These are phyloP conservation scores for Ennomos erosarius DNA, from an alignment of 2,888 invertebrate species.

Conservation along the genomic window DNA sequence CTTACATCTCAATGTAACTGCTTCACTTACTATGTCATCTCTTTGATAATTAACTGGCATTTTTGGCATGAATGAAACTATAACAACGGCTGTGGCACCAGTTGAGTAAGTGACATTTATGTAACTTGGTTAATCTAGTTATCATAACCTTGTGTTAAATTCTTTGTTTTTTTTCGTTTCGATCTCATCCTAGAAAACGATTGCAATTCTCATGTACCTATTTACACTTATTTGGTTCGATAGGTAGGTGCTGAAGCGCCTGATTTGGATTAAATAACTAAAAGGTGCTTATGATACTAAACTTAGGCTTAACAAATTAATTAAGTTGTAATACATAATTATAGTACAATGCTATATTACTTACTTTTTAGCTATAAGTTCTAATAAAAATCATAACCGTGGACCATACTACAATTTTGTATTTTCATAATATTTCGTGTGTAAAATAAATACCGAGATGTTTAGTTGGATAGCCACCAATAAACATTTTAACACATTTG, in stretches of 20 bases:
- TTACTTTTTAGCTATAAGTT: too few relatives aligned
- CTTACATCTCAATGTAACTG: slow-evolving; percentile 44
- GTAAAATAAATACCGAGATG: slow-evolving; percentile 27
- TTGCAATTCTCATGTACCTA: too few relatives aligned
- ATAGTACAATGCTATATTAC: too few relatives aligned
- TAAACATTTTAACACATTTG: slow-evolving; percentile 34
- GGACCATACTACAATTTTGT: background rate
- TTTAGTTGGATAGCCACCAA: slow-evolving; percentile 32
- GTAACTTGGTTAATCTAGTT: slow-evolving; percentile 18
- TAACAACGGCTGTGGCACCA: slow-evolving; percentile 9
- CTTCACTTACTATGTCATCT: slow-evolving; percentile 36
- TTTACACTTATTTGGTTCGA: too few relatives aligned
- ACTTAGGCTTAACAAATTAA: too few relatives aligned
- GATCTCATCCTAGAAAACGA: too few relatives aligned
- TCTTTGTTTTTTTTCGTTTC: background rate
- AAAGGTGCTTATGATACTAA: too few relatives aligned
- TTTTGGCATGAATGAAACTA: slow-evolving; percentile 24
- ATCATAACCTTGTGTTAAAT: background rate
- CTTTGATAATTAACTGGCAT: slow-evolving; percentile 26
- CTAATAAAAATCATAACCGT: too few relatives aligned
- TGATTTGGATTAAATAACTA: too few relatives aligned
- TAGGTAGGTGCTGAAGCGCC: too few relatives aligned
- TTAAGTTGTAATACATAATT: too few relatives aligned
- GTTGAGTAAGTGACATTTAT: slow-evolving; percentile 25
- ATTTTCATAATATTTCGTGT: slow-evolving; percentile 7